Percentiles rank a stretch among this genome's conserved stretches.
phyloP scores from a whole-genome alignment of 1,140 invertebrate genomes.

The Akabosia matsudoensis region DNA sequence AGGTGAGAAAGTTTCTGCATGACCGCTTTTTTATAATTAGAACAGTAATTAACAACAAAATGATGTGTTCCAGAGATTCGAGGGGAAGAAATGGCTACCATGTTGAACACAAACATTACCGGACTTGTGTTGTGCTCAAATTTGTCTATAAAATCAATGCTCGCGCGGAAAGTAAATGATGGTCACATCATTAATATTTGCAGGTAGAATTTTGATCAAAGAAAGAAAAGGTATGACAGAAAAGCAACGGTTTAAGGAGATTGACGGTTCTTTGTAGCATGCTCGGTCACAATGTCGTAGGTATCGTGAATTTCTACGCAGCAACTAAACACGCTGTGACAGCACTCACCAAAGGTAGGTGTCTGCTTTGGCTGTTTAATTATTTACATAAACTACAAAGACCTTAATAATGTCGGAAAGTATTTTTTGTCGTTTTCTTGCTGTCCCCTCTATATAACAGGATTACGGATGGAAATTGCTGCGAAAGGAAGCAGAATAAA shows the following conservation, averaged over 20 bases:
- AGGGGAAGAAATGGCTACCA: constrained; percentile 38
- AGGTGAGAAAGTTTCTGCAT: constrained; percentile 4
- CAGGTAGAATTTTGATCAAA: constrained; percentile 52
- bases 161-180: constrained; percentile 57
- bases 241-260: background rate
- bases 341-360: background rate
- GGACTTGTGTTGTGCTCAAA: constrained; percentile 64
- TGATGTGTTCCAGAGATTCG: constrained; percentile 26
- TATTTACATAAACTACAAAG: background rate
- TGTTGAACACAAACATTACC: constrained; percentile 65
- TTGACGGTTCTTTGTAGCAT: constrained; percentile 11
- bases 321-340: constrained; percentile 14
- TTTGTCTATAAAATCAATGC: constrained; percentile 66
- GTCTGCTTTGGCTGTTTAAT: too few relatives aligned
- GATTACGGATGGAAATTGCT: constrained; percentile 3
- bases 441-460: background rate
- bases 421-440: background rate
- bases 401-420: background rate
- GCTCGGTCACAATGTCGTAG: constrained; percentile 4
- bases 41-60: background rate
- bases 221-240: background rate
- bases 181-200: constrained; percentile 67
- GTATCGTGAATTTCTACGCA: constrained; percentile 15
- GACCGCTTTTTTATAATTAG: background rate
- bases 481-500: constrained; percentile 5